Percentiles rank a stretch among this genome's conserved stretches.
phyloP scores from a whole-genome alignment of 2,888 invertebrate species.

The Pseudococcus jackbeardsleyi region DNA sequence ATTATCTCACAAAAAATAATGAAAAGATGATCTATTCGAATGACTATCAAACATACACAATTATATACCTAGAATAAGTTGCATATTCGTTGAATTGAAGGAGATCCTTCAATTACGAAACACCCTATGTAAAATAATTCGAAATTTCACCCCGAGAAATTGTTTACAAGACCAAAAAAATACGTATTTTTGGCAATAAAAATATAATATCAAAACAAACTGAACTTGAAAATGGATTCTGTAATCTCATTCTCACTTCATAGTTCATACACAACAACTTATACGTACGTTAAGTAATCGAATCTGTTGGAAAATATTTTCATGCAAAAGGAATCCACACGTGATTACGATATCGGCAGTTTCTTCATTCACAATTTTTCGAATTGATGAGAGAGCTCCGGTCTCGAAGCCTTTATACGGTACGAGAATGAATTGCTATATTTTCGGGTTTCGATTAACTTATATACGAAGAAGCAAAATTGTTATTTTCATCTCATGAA shows the following conservation, averaged over 20 bases:
- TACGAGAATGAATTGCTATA: background rate
- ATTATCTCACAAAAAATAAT: no score
- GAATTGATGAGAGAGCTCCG: background rate
- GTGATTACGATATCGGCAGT: slow-evolving; percentile 26
- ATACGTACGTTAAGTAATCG: slow-evolving; percentile 5
- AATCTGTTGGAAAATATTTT: background rate
- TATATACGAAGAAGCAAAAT: background rate
- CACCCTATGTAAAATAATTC: no score
- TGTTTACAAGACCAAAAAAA: background rate
- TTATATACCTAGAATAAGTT: no score
- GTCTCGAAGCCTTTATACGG: background rate
- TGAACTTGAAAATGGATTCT: background rate
- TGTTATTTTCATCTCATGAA: background rate
- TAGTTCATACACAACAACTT: background rate
- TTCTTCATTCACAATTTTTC: background rate
- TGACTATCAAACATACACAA: no score
- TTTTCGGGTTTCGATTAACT: slow-evolving; percentile 28
- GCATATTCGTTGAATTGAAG: no score
- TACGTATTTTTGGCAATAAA: background rate
- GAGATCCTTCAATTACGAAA: no score
- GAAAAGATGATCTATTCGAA: no score
- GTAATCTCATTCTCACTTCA: background rate
- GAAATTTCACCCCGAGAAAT: no score
- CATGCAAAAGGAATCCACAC: slow-evolving; percentile 1
- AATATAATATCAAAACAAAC: background rate